Evolutionary conservation across 2,888 invertebrate species (phyloP).

Genomic region (Himalopsyche anomala): DNA sequence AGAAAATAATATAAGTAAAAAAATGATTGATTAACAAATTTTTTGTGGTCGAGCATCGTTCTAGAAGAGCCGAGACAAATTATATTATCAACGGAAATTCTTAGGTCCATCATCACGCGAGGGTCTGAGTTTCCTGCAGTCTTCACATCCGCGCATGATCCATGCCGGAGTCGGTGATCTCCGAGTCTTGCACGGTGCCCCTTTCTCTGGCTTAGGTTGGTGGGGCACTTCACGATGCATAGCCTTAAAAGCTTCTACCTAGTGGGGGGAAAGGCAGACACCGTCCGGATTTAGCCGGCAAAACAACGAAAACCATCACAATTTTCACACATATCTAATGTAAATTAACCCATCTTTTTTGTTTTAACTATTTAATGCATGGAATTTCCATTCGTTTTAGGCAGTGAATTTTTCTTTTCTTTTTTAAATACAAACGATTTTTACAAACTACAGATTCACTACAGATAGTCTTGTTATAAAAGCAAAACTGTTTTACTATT

Average conservation of each 20-base stretch:
- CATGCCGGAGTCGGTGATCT: constrained; percentile 21
- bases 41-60: too few species aligned
- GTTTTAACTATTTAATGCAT: too few species aligned
- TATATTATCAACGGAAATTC: neutral
- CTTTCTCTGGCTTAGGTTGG: constrained; percentile 22
- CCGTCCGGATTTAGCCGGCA: constrained; percentile 55
- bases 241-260: constrained; percentile 58
- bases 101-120: neutral
- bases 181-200: constrained; percentile 36
- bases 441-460: too few species aligned
- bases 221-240: constrained; percentile 45
- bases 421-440: too few species aligned
- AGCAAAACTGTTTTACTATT: too few species aligned
- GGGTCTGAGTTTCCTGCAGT: constrained; percentile 24
- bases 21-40: too few species aligned
- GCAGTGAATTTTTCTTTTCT: too few species aligned
- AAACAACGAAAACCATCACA: constrained; percentile 49
- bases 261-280: constrained; percentile 50
- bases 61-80: too few species aligned
- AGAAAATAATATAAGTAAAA: too few species aligned
- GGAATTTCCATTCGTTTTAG: too few species aligned
- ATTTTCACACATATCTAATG: neutral
- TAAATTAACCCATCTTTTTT: constrained; percentile 20
- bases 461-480: too few species aligned
- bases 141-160: constrained; percentile 25